A percentile compares a stretch with the other conserved stretches of the same genome.
Conservation (phyloP, 2,113 vertebrate genomes). For the Embiotoca jacksoni region DNA sequence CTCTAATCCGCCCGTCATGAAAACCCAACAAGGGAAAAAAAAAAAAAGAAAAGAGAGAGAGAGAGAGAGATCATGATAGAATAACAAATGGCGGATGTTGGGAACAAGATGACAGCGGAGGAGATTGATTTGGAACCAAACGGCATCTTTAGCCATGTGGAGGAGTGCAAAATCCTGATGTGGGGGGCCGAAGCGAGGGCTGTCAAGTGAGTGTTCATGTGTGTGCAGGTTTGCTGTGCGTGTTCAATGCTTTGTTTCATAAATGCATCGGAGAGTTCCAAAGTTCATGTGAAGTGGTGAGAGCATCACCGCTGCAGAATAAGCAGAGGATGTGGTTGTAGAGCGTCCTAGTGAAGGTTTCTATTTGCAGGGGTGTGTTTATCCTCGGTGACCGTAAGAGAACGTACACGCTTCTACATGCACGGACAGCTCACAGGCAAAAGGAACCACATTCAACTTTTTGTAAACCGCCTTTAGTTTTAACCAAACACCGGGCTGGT, state of each 20-base stretch:
- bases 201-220: constrained; percentile 28
- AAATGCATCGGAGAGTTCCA: background rate
- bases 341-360: constrained; percentile 47
- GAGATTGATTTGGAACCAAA: constrained; percentile 13
- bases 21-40: constrained; percentile 43
- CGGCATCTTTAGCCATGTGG: background rate
- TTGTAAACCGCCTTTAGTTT: constrained; percentile 3
- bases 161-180: background rate
- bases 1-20: constrained; percentile 73
- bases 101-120: constrained; percentile 36
- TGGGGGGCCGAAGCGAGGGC: background rate
- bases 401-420: constrained; percentile 36
- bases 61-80: constrained; percentile 17
- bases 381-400: constrained; percentile 39
- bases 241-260: background rate
- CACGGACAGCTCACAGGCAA: constrained; percentile 1
- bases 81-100: constrained; percentile 23
- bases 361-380: constrained; percentile 67
- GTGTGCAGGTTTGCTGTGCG: background rate
- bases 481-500: background rate
- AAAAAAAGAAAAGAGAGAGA: constrained; percentile 5
- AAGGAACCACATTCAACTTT: constrained; percentile 6
- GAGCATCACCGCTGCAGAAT: constrained; percentile 5
- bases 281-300: background rate
- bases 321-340: constrained; percentile 63